Conservation (phyloP, 1,140 invertebrate species). For the Scaptomyza hsui region DNA sequence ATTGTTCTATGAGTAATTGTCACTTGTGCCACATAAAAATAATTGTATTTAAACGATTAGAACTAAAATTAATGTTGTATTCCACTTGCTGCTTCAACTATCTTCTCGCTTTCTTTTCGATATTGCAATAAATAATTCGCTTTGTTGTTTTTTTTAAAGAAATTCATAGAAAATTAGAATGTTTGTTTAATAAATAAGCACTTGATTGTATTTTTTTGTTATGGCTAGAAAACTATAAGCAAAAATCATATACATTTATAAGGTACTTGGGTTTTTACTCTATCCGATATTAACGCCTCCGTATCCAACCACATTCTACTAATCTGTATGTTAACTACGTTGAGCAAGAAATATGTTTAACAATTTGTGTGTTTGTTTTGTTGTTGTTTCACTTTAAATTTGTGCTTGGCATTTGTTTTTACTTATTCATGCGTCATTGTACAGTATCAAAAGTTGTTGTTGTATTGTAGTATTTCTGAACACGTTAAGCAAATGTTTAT, state of each 20-base stretch:
- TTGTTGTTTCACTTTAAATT: slow-evolving; percentile 43
- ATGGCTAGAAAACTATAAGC: slow-evolving; percentile 57
- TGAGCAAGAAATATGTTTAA: slow-evolving; percentile 68
- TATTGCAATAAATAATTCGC: slow-evolving; percentile 41
- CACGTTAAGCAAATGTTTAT: slow-evolving; percentile 25
- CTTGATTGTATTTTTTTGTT: slow-evolving; percentile 45
- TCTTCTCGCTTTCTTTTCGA: slow-evolving; percentile 20
- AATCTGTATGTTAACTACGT: slow-evolving; percentile 62
- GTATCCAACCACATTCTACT: slow-evolving; percentile 24
- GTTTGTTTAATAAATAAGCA: slow-evolving; percentile 54
- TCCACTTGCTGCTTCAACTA: slow-evolving; percentile 19
- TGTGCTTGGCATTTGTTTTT: slow-evolving; percentile 68
- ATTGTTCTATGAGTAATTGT: not conserved
- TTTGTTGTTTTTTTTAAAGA: not conserved
- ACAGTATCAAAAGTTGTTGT: slow-evolving; percentile 64
- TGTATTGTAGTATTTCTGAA: slow-evolving; percentile 39
- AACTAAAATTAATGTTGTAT: slow-evolving; percentile 17
- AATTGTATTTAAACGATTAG: slow-evolving; percentile 21
- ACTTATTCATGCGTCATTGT: slow-evolving; percentile 35
- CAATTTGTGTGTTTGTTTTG: slow-evolving; percentile 42
- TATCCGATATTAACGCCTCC: slow-evolving; percentile 50
- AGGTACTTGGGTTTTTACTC: slow-evolving; percentile 78
- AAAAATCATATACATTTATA: slow-evolving; percentile 76
- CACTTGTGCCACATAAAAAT: slow-evolving; percentile 6
- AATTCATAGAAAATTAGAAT: slow-evolving; percentile 25